phyloP scores from a whole-genome alignment of 2,797 vertebrate species.

The Nannoperca australis region DNA sequence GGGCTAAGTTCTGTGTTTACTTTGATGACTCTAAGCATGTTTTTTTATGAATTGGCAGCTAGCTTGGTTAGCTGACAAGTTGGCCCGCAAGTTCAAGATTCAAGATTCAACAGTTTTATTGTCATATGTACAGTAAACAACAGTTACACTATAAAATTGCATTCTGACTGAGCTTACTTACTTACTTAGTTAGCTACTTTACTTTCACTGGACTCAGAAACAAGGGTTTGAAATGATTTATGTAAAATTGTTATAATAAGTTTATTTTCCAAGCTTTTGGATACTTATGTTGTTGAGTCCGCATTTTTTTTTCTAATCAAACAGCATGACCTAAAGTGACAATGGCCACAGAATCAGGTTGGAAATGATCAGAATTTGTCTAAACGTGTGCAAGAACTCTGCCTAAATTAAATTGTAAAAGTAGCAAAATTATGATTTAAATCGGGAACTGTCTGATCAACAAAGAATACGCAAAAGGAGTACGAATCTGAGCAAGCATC shows the following conservation, averaged over 20 bases:
- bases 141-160: too few relatives aligned
- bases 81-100: too few relatives aligned
- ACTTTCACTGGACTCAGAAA: not conserved
- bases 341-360: not conserved
- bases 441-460: not conserved
- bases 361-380: not conserved
- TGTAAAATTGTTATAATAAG: not conserved
- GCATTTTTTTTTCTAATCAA: conserved; percentile 1
- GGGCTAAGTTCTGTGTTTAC: not conserved
- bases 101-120: too few relatives aligned
- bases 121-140: too few relatives aligned
- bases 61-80: too few relatives aligned
- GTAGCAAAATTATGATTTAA: not conserved
- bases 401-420: not conserved
- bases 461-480: not conserved
- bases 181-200: too few relatives aligned
- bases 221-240: not conserved
- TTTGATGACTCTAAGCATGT: not conserved
- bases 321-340: not conserved
- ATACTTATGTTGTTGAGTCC: too few relatives aligned
- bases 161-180: too few relatives aligned
- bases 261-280: not conserved
- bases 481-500: not conserved
- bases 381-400: not conserved
- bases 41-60: too few relatives aligned